A percentile compares a stretch with the other conserved stretches of the same genome.
Conservation (phyloP, 2,888 invertebrate genomes). For the Agrotis ipsilon region DNA sequence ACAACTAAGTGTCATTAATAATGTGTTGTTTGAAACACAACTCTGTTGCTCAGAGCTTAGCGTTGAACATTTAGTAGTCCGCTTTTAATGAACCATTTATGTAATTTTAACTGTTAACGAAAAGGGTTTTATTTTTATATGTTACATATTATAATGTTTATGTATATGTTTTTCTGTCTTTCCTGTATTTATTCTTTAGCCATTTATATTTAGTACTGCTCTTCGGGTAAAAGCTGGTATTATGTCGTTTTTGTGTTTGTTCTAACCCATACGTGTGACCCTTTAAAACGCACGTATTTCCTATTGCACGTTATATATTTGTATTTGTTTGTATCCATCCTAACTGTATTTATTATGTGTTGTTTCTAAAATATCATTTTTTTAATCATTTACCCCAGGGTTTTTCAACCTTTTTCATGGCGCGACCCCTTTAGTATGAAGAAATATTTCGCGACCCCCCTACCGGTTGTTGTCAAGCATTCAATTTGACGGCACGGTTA, state of each 20-base stretch:
- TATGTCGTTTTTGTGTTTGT: conserved; percentile 2
- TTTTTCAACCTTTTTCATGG: too few species aligned
- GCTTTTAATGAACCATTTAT: neutral
- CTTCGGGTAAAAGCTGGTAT: conserved; percentile 57
- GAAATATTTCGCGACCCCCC: too few species aligned
- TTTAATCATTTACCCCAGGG: too few species aligned
- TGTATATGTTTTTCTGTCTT: conserved; percentile 1
- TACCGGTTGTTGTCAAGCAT: too few species aligned
- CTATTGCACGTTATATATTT: conserved; percentile 11
- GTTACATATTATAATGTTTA: neutral
- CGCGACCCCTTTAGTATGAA: too few species aligned
- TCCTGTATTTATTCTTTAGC: neutral
- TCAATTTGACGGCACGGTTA: too few species aligned
- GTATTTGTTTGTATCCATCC: neutral
- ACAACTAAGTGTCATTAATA: neutral
- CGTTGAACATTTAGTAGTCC: neutral
- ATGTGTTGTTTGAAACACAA: neutral
- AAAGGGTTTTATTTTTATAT: too few species aligned
- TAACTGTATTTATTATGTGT: conserved; percentile 6
- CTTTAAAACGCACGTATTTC: too few species aligned
- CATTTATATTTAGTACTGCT: conserved; percentile 9
- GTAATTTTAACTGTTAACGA: neutral
- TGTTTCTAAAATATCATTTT: too few species aligned
- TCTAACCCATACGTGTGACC: neutral
- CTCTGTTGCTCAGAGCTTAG: neutral